These are phyloP conservation scores for Bombus consobrinus DNA, from an alignment of 1,140 invertebrate species.

Conservation along the genomic window DNA sequence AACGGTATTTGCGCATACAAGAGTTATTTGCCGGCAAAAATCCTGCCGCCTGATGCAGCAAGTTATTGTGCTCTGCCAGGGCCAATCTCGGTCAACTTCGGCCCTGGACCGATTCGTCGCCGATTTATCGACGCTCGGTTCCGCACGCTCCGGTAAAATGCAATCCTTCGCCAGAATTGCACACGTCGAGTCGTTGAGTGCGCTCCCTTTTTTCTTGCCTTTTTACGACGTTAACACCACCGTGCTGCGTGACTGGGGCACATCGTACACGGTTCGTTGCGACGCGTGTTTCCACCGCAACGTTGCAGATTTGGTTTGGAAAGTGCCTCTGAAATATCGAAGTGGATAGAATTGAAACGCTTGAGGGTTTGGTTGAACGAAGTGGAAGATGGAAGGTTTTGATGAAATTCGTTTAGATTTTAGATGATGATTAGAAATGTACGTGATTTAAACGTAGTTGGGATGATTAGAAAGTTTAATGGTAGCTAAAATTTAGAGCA, in stretches of 20 bases:
- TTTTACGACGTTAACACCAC: slow-evolving; percentile 11
- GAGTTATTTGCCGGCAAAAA: slow-evolving; percentile 56
- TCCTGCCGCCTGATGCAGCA: slow-evolving; percentile 57
- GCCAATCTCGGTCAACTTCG: slow-evolving; percentile 67
- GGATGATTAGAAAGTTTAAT: not conserved
- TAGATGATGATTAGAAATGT: not conserved
- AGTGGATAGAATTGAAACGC: not conserved
- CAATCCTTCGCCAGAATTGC: slow-evolving; percentile 2
- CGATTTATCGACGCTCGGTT: slow-evolving; percentile 65
- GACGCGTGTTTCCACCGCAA: not conserved
- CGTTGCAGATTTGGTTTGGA: too few species aligned
- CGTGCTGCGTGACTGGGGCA: slow-evolving; percentile 2
- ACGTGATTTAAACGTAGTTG: not conserved
- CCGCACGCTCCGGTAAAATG: slow-evolving; percentile 6
- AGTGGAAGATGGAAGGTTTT: not conserved
- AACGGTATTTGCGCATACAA: slow-evolving; percentile 41
- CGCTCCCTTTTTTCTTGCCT: slow-evolving; percentile 17
- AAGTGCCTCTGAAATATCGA: not conserved
- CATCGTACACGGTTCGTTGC: too few species aligned
- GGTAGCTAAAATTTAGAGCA: not conserved
- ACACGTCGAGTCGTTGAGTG: not conserved
- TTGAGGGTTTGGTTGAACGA: not conserved
- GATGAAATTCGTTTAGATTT: not conserved
- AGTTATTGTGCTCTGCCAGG: slow-evolving; percentile 63
- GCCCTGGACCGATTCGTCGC: slow-evolving; percentile 56